phyloP scores from a whole-genome alignment of 2,797 vertebrate species.

The Serranus cabrilla region DNA sequence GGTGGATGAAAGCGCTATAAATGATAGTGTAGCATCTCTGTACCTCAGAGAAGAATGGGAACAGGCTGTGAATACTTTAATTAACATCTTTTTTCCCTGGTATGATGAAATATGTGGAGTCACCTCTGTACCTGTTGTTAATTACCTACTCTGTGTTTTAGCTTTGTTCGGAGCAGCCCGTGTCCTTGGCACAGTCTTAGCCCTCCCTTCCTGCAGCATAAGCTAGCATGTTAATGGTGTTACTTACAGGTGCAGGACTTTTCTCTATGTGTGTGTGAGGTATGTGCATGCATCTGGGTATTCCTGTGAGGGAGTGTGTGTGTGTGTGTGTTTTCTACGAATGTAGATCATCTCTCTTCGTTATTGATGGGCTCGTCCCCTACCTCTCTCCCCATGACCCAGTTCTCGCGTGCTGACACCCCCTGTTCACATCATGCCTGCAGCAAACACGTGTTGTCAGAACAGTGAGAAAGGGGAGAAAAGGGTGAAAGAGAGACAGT shows the following conservation, averaged over 20 bases:
- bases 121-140: conserved; percentile 64
- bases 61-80: conserved; percentile 37
- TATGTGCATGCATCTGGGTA: conserved; percentile 13
- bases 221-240: conserved; percentile 31
- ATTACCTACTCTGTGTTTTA: conserved; percentile 45
- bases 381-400: conserved; percentile 77
- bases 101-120: conserved; percentile 39
- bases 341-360: conserved; percentile 67
- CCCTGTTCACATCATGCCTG: conserved; percentile 67
- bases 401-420: conserved; percentile 74
- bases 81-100: conserved; percentile 31
- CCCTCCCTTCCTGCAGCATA: conserved; percentile 17
- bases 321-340: conserved; percentile 27
- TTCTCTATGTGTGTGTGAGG: neutral
- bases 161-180: conserved; percentile 28
- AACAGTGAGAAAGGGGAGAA: conserved; percentile 40
- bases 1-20: conserved; percentile 15
- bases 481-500: conserved; percentile 40
- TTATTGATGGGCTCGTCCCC: conserved; percentile 76
- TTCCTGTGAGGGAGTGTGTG: conserved; percentile 22
- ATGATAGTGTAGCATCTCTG: neutral
- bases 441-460: conserved; percentile 69
- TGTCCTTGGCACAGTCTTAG: conserved; percentile 61
- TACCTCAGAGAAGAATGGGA: conserved; percentile 9
- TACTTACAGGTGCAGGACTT: conserved; percentile 54